A percentile compares a stretch with the other conserved stretches of the same genome.
phyloP scores from a whole-genome alignment of 2,113 vertebrate genomes.

The Mus spicilegus region DNA sequence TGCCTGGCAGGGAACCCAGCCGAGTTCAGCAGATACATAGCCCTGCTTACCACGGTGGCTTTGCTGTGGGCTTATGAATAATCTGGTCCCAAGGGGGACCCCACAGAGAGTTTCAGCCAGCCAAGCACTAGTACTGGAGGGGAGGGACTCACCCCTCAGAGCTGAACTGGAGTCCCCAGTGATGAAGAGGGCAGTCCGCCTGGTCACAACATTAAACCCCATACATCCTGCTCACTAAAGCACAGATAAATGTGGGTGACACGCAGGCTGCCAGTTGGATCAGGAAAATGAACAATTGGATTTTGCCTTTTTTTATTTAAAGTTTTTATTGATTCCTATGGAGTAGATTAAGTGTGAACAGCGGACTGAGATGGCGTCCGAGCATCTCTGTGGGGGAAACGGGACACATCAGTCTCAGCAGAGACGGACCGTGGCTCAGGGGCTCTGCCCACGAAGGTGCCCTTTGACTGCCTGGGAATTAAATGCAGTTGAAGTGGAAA shows the following conservation, averaged over 20 bases:
- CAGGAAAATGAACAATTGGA: conserved; percentile 68
- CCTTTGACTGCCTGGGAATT: neutral
- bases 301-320: conserved; percentile 75
- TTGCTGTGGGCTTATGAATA: neutral
- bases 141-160: neutral
- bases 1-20: neutral
- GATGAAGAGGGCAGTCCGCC: neutral
- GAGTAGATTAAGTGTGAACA: conserved; percentile 65
- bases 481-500: no score
- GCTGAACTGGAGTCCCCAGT: neutral
- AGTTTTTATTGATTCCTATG: conserved; percentile 72
- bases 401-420: neutral
- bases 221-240: neutral
- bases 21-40: neutral
- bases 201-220: neutral
- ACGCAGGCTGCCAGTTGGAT: conserved; percentile 42
- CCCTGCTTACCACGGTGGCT: neutral
- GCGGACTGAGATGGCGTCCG: conserved; percentile 40
- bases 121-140: fast-evolving
- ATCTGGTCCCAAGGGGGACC: neutral
- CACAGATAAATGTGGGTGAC: neutral
- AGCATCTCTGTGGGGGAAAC: conserved; percentile 29
- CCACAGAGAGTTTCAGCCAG: neutral
- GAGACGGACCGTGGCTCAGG: neutral
- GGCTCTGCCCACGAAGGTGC: fast-evolving